A percentile compares a stretch with the other conserved stretches of the same genome.
phyloP scores from a whole-genome alignment of 2,888 invertebrate genomes.

The Lithophane semibrunnea region DNA sequence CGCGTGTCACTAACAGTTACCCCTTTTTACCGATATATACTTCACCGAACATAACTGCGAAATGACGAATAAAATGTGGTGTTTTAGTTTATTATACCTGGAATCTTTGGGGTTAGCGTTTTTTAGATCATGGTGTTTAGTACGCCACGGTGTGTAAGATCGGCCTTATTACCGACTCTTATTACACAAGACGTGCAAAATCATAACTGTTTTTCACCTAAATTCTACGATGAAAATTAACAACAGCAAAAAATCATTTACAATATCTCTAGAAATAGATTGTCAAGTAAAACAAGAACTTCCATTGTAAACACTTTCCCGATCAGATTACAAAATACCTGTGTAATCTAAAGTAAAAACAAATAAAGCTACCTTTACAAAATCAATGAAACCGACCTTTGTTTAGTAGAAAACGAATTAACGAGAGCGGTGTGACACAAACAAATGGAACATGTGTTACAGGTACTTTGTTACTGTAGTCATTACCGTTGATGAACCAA shows the following conservation, averaged over 20 bases:
- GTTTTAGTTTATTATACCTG: neutral
- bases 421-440: constrained; percentile 60
- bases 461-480: constrained; percentile 42
- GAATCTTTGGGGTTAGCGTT: neutral
- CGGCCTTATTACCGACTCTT: no score
- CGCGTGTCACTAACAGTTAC: constrained; percentile 67
- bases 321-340: constrained; percentile 25
- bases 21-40: constrained; percentile 5
- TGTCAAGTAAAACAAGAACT: constrained; percentile 1
- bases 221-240: neutral
- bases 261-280: neutral
- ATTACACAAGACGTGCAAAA: neutral
- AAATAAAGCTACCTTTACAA: constrained; percentile 43
- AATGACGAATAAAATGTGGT: neutral
- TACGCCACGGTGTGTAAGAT: neutral
- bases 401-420: constrained; percentile 63
- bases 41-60: constrained; percentile 1
- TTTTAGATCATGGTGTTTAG: neutral
- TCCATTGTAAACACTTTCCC: neutral
- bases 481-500: constrained; percentile 60
- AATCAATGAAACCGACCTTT: constrained; percentile 62
- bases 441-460: constrained; percentile 56
- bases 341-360: constrained; percentile 29
- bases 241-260: neutral
- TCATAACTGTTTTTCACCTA: neutral